A percentile compares a stretch with the other conserved stretches of the same genome.
phyloP scores from a whole-genome alignment of 2,113 vertebrate species.

The Vulpes vulpes region DNA sequence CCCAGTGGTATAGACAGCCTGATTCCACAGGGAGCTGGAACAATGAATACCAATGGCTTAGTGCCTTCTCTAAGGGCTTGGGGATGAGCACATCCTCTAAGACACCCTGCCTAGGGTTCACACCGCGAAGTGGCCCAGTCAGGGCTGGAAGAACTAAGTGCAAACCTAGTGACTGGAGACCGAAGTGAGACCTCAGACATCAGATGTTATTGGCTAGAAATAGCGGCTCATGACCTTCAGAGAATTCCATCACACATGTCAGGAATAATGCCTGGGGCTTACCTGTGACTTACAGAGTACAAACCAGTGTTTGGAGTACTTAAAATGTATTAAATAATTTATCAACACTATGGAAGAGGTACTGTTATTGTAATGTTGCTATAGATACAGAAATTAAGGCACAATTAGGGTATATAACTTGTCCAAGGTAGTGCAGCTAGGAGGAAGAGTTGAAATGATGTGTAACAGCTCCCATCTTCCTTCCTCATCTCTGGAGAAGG shows the following conservation, averaged over 20 bases:
- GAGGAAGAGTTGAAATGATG: not conserved
- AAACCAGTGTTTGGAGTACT: not conserved
- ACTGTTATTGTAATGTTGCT: not conserved
- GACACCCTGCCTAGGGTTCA: no score
- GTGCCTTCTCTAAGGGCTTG: not conserved
- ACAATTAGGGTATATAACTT: not conserved
- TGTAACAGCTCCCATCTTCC: accelerated
- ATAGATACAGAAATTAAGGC: not conserved
- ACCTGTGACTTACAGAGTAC: not conserved
- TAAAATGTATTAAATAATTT: not conserved
- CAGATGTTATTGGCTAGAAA: not conserved
- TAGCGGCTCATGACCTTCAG: not conserved
- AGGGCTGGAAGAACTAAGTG: not conserved
- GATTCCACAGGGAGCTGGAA: accelerated
- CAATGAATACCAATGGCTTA: accelerated
- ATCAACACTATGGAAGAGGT: not conserved
- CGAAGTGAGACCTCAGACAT: no score
- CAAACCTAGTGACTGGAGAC: not conserved
- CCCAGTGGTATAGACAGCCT: accelerated
- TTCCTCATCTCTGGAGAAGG: not conserved
- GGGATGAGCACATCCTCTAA: no score
- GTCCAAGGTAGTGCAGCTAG: no score
- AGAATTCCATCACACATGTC: no score
- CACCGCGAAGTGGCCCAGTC: accelerated
- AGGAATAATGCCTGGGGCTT: not conserved